phyloP scores from a whole-genome alignment of 2,888 invertebrate species.

The Drosophila kambysellisi region DNA sequence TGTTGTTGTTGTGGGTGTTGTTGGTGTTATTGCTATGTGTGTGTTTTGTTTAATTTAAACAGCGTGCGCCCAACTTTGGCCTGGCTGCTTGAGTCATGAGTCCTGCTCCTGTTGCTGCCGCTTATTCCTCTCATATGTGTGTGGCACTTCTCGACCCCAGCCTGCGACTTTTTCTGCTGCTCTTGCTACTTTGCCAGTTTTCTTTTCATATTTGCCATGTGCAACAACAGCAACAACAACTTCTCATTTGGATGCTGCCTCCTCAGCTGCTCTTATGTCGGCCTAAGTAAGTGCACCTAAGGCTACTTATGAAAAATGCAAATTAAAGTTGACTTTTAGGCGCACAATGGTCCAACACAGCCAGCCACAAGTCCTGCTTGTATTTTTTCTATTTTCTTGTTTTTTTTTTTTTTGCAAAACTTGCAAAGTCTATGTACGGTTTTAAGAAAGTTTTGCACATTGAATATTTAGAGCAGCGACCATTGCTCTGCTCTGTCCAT shows the following conservation, averaged over 20 bases:
- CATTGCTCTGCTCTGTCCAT: background rate
- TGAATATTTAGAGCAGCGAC: conserved; percentile 46
- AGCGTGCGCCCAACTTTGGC: conserved; percentile 53
- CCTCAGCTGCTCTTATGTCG: conserved; percentile 66
- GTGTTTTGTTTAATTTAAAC: conserved; percentile 56
- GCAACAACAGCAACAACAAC: conserved; percentile 43
- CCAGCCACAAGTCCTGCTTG: conserved; percentile 7
- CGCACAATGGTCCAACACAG: conserved; percentile 46
- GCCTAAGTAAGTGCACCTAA: conserved; percentile 83
- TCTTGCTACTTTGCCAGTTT: conserved; percentile 70
- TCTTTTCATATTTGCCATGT: conserved; percentile 66
- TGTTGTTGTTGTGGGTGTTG: conserved; percentile 16
- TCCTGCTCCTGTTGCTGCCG: conserved; percentile 15
- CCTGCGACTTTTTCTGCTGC: conserved; percentile 29
- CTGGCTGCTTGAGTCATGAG: conserved; percentile 56
- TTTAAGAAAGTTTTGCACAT: conserved; percentile 61
- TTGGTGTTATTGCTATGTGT: conserved; percentile 29
- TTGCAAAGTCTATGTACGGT: conserved; percentile 31
- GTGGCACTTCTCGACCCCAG: conserved; percentile 25
- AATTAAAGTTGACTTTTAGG: conserved; percentile 83
- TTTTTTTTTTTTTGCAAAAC: background rate
- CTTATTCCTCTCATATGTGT: conserved; percentile 19
- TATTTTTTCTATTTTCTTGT: background rate
- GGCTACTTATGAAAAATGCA: conserved; percentile 83
- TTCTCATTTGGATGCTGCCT: conserved; percentile 46